Conservation (phyloP, 2,113 vertebrate species). For the Neofelis nebulosa region DNA sequence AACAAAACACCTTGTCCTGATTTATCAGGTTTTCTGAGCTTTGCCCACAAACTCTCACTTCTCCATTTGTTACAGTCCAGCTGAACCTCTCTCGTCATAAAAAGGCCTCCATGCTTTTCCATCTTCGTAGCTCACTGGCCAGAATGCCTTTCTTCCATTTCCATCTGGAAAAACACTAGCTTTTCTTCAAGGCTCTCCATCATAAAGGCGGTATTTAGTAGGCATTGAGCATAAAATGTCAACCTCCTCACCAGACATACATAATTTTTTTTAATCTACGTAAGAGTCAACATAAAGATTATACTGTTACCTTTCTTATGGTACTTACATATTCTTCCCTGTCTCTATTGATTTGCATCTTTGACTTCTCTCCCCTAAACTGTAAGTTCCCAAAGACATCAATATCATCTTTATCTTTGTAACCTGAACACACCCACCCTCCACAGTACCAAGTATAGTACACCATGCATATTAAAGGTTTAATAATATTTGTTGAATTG, state of each 20-base stretch:
- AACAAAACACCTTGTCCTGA: not conserved
- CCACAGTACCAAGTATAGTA: not conserved
- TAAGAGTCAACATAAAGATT: not conserved
- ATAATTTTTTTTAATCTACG: not conserved
- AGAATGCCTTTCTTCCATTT: not conserved
- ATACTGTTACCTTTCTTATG: not conserved
- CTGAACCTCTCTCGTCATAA: not conserved
- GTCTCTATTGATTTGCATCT: not conserved
- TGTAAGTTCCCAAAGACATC: not conserved
- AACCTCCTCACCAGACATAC: not conserved
- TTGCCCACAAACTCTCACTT: not conserved
- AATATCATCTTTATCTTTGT: not conserved
- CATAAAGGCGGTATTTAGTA: not conserved
- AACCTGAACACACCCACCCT: not conserved
- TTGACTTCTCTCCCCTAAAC: not conserved
- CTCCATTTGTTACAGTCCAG: not conserved
- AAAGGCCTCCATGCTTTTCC: not conserved
- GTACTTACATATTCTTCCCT: not conserved
- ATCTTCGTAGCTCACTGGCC: not conserved
- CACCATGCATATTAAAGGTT: not conserved
- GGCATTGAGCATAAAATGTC: not conserved
- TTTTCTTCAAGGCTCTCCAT: not conserved
- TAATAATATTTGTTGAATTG: not conserved
- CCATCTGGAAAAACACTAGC: not conserved
- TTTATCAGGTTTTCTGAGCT: not conserved